A percentile compares a stretch with the other conserved stretches of the same genome.
phyloP scores from a whole-genome alignment of 2,113 vertebrate species.

The Ursus arctos region DNA sequence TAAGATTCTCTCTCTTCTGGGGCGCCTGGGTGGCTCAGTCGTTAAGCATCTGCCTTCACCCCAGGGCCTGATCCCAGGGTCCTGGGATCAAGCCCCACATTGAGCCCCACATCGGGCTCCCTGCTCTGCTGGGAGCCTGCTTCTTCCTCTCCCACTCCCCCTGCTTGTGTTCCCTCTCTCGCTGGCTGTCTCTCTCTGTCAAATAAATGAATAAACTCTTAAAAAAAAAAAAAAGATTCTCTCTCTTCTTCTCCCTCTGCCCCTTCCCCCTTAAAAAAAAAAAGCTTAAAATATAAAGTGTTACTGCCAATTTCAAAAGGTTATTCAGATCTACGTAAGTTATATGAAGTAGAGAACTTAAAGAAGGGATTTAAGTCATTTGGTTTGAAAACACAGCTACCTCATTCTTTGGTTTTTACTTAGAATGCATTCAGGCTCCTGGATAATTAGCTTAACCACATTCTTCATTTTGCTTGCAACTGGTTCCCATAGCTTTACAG shows the following conservation, averaged over 20 bases:
- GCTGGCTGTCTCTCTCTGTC: too few species aligned
- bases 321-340: not conserved
- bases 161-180: too few species aligned
- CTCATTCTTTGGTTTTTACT: not conserved
- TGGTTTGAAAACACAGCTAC: slow-evolving; percentile 13
- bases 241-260: not conserved
- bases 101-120: too few species aligned
- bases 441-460: not conserved
- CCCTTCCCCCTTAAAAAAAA: not conserved
- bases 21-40: too few species aligned
- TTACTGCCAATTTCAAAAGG: slow-evolving; percentile 10
- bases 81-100: too few species aligned
- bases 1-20: not conserved
- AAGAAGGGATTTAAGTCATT: slow-evolving; percentile 41
- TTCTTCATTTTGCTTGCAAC: not conserved
- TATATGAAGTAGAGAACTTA: not conserved
- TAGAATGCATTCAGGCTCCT: not conserved
- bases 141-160: too few species aligned
- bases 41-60: too few species aligned
- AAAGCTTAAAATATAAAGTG: not conserved
- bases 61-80: too few species aligned
- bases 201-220: too few species aligned
- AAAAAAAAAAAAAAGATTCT: not conserved
- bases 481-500: not conserved
- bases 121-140: too few species aligned